Evolutionary conservation across 1,140 invertebrate genomes (phyloP), one percentile per base, ranked within the genome.

Genomic region (Heliothis virescens): DNA sequence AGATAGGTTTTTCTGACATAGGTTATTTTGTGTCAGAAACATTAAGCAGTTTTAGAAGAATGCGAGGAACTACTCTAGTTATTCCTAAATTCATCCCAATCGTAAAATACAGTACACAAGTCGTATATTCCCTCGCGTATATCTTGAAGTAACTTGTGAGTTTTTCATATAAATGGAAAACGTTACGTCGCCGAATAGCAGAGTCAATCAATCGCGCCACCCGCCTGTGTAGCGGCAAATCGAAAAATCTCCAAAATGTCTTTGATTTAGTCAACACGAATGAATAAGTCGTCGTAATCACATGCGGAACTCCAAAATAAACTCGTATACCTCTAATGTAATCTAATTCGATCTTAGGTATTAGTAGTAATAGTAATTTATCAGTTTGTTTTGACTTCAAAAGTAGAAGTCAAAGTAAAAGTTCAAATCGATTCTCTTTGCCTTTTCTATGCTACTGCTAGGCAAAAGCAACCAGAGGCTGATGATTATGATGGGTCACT

Each of bases 131-230:
- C 59, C 59, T 26, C 7, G 47, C 50, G 74, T 79, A 75, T 82
- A 59, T 76, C 65, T 74, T 63, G 47, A 34, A 78, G 80, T 65
- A 79, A 85, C 80, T 82, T 80, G 53, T 83, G 82, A 83, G 79
- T 86, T 87, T 85, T 87, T 87, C 85, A 87, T 87, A 87, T 85
- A 87, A 87, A 87, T 87, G 85, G 85, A 79, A 86, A 85, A 85
- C 80, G 84, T 86, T 85, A 84, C 82, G 82, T 83, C 85, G 79
- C 52, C 80, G 71, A 79, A 82, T 83, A 82, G 74, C 57, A 73
- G 81, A 87, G 85, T 87, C 86, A 85, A 87, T 87, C 86, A 87
- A 86, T 85, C 85, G 82, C 74, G 86, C 26, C 84, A 74, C 74
- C 81, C 81, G 86, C 73, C 79, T 85, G 84, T 85, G 86, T 84